Base-by-base conservation (phyloP, 2,888 invertebrate species). In the Coenonympha arcania region DNA sequence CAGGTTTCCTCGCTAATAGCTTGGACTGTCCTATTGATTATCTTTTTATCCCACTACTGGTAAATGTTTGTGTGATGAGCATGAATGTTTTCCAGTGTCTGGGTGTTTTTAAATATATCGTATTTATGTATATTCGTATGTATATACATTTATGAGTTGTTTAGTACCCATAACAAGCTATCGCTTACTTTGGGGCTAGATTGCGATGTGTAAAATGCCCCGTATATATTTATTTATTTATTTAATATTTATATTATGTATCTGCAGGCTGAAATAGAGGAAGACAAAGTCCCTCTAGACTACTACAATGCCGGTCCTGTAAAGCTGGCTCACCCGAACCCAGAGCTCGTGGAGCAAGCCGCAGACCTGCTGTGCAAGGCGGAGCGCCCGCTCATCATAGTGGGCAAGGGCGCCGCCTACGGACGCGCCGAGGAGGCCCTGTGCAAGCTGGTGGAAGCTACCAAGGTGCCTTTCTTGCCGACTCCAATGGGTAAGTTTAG, bases 371-470 rank as follows among this genome's bases (percentile, higher is more conserved):
- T 99, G 31, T 77, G 87, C 0, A 76, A 78, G 37, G 95, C 98
- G 0, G 88, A 90, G 66, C 89, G 91, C n/a, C 98, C 98, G 0
- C 85, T 98, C 22, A 88, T 98, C 1, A 93, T 98, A 49, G 88
- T 97, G 22, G 98, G 98, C 53, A 98, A 98, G 86, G 96, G 95
- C 1, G 92, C 94, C 13, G 94, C 94, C 13, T 96, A 95, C 71
- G 90, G 90, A 0, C 83, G 89, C 55, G 94, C 96, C 0, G 97
- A 97, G 73, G 81, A 88, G 0, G 88, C 90, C 45, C 75, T 95
- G 18, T 83, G 89, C 13, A 87, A 90, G 45, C 88, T 98, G 0
- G 89, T 98, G 6, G 82, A 89, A 8, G 80, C 83, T 13, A 91
- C 92, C 2, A 90, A 92, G 57, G 71, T 98, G 34, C 98, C 98